Evolutionary conservation across 2,797 vertebrate genomes (phyloP).

Genomic region (Morus bassanus): DNA sequence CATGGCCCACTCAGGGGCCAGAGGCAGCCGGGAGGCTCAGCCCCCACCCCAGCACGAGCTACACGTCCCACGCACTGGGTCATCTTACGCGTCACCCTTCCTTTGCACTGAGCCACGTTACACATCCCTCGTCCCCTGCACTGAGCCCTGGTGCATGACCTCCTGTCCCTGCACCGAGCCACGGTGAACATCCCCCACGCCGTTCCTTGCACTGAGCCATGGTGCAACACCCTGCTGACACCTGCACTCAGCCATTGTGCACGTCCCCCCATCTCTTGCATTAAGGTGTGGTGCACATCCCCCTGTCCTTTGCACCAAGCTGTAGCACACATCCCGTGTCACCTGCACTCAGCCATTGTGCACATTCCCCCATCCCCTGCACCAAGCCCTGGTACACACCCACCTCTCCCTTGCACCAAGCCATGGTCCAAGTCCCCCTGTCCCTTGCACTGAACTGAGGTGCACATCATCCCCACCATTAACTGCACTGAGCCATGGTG

Average conservation of each 20-base stretch:
- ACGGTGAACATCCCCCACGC: neutral
- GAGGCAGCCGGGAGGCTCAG: neutral
- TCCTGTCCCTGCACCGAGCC: neutral
- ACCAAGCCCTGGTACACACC: neutral
- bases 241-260: neutral
- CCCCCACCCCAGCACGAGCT: neutral
- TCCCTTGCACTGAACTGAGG: neutral
- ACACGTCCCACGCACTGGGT: accelerated
- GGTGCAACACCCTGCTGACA: neutral
- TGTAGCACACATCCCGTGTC: neutral
- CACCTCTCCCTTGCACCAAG: too few relatives aligned
- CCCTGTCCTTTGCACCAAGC: neutral
- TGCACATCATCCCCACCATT: too few relatives aligned
- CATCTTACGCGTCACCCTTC: neutral
- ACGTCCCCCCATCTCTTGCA: neutral
- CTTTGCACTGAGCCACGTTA: neutral
- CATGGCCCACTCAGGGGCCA: accelerated
- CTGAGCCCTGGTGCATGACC: neutral
- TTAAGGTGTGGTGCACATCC: neutral
- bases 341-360: neutral
- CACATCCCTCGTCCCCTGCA: neutral
- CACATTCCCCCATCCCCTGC: neutral
- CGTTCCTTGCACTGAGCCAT: neutral
- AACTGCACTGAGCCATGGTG: neutral
- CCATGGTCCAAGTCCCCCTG: too few relatives aligned